Conservation (phyloP, 2,113 vertebrate genomes). For the Dipodomys merriami region DNA sequence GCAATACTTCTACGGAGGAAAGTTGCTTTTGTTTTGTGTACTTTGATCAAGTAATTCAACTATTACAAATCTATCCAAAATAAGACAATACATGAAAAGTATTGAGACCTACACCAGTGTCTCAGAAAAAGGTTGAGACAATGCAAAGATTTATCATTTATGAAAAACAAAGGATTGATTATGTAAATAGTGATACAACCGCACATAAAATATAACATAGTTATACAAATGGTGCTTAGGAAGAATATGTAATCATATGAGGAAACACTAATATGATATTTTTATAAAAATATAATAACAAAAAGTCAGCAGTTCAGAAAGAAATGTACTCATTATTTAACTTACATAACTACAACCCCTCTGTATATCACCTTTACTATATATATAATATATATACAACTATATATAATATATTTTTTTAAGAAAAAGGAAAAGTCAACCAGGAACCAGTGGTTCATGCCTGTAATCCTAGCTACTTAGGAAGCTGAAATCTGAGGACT, state of each 20-base stretch:
- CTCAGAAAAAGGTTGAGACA: background rate
- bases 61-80: background rate
- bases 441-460: too few species aligned
- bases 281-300: background rate
- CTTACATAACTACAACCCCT: too few species aligned
- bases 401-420: too few species aligned
- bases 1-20: background rate
- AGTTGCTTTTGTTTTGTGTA: background rate
- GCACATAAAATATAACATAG: background rate
- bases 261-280: background rate
- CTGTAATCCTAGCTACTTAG: too few species aligned
- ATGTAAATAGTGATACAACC: background rate
- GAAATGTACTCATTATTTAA: too few species aligned
- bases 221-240: background rate
- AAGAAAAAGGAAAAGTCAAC: too few species aligned
- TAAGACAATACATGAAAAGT: background rate
- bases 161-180: constrained; percentile 33
- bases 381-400: too few species aligned
- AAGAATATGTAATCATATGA: background rate
- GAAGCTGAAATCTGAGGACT: too few species aligned
- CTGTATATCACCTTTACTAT: too few species aligned
- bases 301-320: background rate
- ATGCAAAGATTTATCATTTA: background rate
- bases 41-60: background rate
- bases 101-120: background rate